Evolutionary conservation across 2,113 vertebrate genomes (phyloP), one percentile per base, ranked within the genome.

Genomic region (Malurus alboscapulatus): DNA sequence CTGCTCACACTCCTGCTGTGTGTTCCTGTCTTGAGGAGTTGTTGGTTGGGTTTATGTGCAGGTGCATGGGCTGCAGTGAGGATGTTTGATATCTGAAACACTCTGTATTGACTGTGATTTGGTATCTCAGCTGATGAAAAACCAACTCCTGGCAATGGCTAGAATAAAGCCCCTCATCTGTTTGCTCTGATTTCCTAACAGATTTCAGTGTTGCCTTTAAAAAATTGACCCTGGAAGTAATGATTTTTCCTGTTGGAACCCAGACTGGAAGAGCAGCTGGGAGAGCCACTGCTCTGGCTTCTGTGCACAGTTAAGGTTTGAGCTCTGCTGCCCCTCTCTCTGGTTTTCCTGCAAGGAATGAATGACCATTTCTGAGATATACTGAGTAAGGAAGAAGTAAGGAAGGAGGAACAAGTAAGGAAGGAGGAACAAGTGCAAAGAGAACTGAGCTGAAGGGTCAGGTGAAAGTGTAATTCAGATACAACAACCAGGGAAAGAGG

Each of bases 51-150:
- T 74, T 40, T 91, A 6, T 58, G 6, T 50, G 44, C 66, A 45
- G 62, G 42, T 94, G 88, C 94, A 82, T 89, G 86, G 76, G 77
- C 59, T 93, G 87, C 34, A 58, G 20, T n/a, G 61, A 45, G 73
- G 76, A 69, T 90, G 57, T 80, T 84, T 89, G 65, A 26, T 59
- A 80, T 73, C 72, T 92, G 88, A 73, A 83, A 53, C 32, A 7
- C 44, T 76, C 40, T 59, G 30, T 29, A 78, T 85, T 79, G 67
- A 67, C 67, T 67, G 44, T 55, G 58, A 76, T 88, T 94, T 87
- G 78, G 81, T 93, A 61, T 90, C 93, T 95, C 88, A 86, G 32
- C 82, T 76, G 58, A 87, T 82, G 92, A 89, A 94, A 95, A 93
- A 75, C 5, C 95, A 96, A 78, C 92, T 91, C 93, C 92, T 92